These are phyloP conservation scores for Drosophila lacteicornis DNA, from an alignment of 1,140 invertebrate genomes.

Conservation along the genomic window DNA sequence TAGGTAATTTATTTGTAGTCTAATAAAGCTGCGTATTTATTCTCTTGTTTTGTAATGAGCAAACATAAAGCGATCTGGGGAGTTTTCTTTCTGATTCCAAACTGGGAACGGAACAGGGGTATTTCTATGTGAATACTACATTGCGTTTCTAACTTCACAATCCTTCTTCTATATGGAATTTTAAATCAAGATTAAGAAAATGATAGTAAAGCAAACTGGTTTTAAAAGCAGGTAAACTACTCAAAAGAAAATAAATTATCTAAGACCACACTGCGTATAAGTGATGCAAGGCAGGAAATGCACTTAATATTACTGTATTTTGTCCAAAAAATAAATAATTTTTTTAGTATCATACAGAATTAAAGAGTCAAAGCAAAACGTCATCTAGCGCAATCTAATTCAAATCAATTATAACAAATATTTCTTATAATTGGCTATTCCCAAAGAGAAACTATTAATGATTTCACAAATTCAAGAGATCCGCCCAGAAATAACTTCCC, in stretches of 20 bases:
- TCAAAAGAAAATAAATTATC: not conserved
- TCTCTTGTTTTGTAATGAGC: conserved; percentile 19
- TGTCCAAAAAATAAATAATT: too few relatives aligned
- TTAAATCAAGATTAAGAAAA: too few relatives aligned
- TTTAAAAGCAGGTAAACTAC: too few relatives aligned
- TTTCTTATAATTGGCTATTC: not conserved
- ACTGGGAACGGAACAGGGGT: not conserved
- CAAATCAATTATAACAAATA: not conserved
- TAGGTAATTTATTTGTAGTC: conserved; percentile 46
- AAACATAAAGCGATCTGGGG: conserved; percentile 5
- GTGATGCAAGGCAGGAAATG: not conserved
- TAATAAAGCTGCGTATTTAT: conserved; percentile 62
- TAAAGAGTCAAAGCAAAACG: too few relatives aligned
- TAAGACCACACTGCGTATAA: not conserved
- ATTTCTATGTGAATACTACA: not conserved
- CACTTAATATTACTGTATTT: too few relatives aligned
- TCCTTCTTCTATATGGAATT: too few relatives aligned
- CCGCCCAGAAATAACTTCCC: too few relatives aligned
- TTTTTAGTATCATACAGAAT: too few relatives aligned
- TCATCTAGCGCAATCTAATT: not conserved
- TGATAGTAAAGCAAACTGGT: too few relatives aligned
- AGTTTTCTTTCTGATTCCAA: not conserved
- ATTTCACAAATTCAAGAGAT: not conserved
- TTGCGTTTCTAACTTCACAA: too few relatives aligned
- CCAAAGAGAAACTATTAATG: not conserved